Evolutionary conservation across 1,140 invertebrate genomes (phyloP), one percentile per base, ranked within the genome.

Genomic region (Hesperophylax magnus): DNA sequence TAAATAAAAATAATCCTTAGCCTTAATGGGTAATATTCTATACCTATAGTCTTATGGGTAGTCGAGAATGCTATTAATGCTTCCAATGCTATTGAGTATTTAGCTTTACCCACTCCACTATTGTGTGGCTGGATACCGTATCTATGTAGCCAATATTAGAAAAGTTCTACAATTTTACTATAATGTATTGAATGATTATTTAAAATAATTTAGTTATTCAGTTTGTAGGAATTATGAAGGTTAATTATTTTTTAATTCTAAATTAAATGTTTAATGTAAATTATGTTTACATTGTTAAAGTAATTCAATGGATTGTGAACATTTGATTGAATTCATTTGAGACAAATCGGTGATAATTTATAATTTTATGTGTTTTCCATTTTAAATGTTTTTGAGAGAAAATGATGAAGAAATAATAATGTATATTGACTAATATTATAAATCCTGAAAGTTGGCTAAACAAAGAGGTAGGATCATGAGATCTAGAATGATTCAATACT

Each of bases 221-320:
- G 67, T 72, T 72, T 72, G 20, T 72, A 72, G 47, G 69, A 54
- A 54, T 72, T 72, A 24, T 27, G 69, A 72, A 53, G 69, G 69
- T 72, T 72, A 72, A 72, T 24, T 54, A 54, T 72, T 53, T 1
- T 72, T 53, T 53, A 53, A 72, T 67, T 67, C 27, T 34, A 27
- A 67, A 67, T 67, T 11, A 34, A 34, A 34, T 72, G 52, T 72
- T 53, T 54, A 72, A 53, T 53, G 65, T 69, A 69, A 69, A 69
- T 52, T 39, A 61, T 27, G 47, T 54, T 72, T 72, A 72, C 69
- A 72, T 72, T 72, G 69, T 54, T 72, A 53, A 72, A 52, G 47
- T 72, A 53, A 72, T 72, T 20, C 39, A 18, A 47, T 18, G 31
- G 9, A 47, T 69, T 65, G 58, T 61, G 20, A 61, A 47, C 9